These are phyloP conservation scores for Brachynemurus nebulosus DNA, from an alignment of 2,888 invertebrate genomes.

Conservation along the genomic window DNA sequence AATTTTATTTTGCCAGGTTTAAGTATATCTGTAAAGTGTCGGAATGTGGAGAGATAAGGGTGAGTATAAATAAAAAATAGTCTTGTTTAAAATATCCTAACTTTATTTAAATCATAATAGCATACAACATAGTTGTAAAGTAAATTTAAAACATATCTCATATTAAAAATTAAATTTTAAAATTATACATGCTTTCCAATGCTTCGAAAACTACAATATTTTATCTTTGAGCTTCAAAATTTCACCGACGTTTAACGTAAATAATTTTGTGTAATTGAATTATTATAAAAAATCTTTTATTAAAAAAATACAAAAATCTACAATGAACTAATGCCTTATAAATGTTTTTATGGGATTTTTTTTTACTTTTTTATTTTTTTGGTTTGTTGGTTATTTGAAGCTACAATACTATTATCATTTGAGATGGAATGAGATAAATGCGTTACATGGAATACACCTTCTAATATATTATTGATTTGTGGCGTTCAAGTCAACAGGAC, in stretches of 20 bases:
- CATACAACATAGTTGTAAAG: slow-evolving; percentile 33
- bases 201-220: not conserved
- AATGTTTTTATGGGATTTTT: slow-evolving; percentile 4
- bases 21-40: too few species aligned
- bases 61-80: too few species aligned
- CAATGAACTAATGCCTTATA: slow-evolving; percentile 20
- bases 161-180: not conserved
- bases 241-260: not conserved
- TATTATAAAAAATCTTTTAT: slow-evolving; percentile 18
- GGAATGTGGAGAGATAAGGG: too few species aligned
- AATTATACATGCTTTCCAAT: not conserved
- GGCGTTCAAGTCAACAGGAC: too few species aligned
- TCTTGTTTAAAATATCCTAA: slow-evolving; percentile 29
- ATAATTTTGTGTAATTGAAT: not conserved
- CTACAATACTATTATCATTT: not conserved
- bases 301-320: slow-evolving; percentile 36
- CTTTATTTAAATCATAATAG: slow-evolving; percentile 32
- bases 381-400: not conserved
- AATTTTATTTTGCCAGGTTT: too few species aligned
- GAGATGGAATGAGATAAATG: slow-evolving; percentile 2
- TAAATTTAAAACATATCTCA: not conserved
- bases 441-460: too few species aligned
- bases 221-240: slow-evolving; percentile 4
- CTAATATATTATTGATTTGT: too few species aligned
- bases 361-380: not conserved